These are phyloP conservation scores for Araneus ventricosus DNA, from an alignment of 1,140 invertebrate genomes.

Conservation along the genomic window DNA sequence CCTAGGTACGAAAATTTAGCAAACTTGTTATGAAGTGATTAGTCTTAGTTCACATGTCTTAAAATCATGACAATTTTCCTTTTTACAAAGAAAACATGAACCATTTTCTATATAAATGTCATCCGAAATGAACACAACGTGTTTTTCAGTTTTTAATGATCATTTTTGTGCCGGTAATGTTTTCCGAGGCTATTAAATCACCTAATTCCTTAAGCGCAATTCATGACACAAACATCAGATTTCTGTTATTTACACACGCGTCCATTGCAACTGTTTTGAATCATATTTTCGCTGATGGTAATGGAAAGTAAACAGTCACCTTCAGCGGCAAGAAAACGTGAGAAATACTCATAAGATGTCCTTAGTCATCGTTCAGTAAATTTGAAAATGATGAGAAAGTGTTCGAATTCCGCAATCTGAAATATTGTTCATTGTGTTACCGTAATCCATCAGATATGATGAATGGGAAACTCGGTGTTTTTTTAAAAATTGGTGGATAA, in stretches of 20 bases:
- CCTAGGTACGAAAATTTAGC: too few species aligned
- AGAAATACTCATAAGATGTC: background rate
- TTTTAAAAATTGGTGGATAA: background rate
- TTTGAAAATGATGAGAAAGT: background rate
- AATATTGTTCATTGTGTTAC: background rate
- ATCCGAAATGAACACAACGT: background rate
- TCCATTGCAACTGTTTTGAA: background rate
- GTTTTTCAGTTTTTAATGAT: background rate
- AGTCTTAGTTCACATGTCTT: too few species aligned
- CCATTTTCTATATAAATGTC: too few species aligned
- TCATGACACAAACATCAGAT: background rate
- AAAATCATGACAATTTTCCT: too few species aligned
- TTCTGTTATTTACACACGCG: background rate
- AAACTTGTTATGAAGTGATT: too few species aligned
- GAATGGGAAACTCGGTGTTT: background rate
- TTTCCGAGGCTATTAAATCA: background rate
- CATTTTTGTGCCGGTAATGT: background rate
- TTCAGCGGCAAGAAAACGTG: background rate
- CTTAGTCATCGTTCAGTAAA: background rate
- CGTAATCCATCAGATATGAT: background rate
- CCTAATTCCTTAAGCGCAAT: background rate
- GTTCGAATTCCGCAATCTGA: background rate
- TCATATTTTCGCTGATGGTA: background rate
- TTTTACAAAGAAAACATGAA: too few species aligned
- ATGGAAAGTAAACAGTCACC: background rate